Percentiles rank a stretch among this genome's conserved stretches.
Evolutionary conservation across 2,113 vertebrate genomes (phyloP).

Genomic region (Empidonax traillii): DNA sequence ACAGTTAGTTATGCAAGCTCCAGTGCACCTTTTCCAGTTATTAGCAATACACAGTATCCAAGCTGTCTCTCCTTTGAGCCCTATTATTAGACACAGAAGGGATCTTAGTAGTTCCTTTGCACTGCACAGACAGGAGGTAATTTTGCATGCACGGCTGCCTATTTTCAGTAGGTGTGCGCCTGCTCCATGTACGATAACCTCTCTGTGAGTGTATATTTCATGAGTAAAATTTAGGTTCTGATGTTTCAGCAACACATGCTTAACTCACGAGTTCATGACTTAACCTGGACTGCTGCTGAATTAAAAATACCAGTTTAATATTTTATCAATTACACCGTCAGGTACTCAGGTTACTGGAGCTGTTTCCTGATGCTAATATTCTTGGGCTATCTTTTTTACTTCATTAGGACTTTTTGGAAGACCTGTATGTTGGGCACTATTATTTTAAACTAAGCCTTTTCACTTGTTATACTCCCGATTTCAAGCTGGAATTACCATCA

Average conservation of each 20-base stretch:
- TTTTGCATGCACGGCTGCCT: neutral
- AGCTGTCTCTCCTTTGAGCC: neutral
- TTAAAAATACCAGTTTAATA: neutral
- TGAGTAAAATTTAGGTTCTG: neutral
- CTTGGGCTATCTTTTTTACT: neutral
- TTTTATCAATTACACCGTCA: neutral
- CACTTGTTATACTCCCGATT: neutral
- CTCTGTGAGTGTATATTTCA: neutral
- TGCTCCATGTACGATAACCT: neutral
- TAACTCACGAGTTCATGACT: neutral
- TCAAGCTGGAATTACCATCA: neutral
- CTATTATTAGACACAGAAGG: neutral
- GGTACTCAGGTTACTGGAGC: neutral
- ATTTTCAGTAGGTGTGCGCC: neutral
- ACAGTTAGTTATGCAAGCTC: slow-evolving; percentile 37
- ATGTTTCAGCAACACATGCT: neutral
- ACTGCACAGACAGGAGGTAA: neutral
- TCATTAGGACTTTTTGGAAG: neutral
- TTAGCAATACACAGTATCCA: slow-evolving; percentile 45
- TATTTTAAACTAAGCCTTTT: neutral
- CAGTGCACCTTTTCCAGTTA: slow-evolving; percentile 29
- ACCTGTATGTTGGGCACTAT: neutral
- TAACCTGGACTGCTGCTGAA: neutral
- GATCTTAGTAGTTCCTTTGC: neutral
- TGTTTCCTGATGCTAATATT: neutral